Conservation (phyloP, 35 echinoderm and acorn worm genomes). For the Patiria miniata region DNA sequence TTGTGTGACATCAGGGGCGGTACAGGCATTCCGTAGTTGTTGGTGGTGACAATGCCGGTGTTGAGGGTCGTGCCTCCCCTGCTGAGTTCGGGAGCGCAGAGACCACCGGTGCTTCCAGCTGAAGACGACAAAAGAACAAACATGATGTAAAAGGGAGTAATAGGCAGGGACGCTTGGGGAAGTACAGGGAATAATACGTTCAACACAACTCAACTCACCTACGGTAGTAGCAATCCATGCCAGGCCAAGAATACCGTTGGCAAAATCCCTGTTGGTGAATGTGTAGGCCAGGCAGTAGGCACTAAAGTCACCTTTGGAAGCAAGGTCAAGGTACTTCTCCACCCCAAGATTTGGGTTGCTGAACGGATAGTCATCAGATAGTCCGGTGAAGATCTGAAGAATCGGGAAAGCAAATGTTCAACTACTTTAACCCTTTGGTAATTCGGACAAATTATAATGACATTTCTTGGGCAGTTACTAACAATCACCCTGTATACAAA, state of each 20-base stretch:
- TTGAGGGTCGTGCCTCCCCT: slow-evolving; percentile 54
- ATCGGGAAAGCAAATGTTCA: not conserved
- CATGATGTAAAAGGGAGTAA: not conserved
- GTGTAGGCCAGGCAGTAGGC: slow-evolving; percentile 82
- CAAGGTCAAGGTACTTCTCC: slow-evolving; percentile 83
- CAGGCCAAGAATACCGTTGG: slow-evolving; percentile 85
- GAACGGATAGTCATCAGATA: slow-evolving; percentile 42
- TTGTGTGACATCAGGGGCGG: slow-evolving; percentile 79
- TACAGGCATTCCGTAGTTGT: slow-evolving; percentile 87
- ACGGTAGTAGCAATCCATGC: slow-evolving; percentile 78
- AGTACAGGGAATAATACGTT: not conserved
- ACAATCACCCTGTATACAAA: not conserved
- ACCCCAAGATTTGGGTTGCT: slow-evolving; percentile 63
- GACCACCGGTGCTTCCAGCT: slow-evolving; percentile 58
- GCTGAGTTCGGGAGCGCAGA: slow-evolving; percentile 44
- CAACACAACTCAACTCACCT: slow-evolving; percentile 45
- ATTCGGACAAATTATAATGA: not conserved
- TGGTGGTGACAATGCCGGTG: slow-evolving; percentile 86
- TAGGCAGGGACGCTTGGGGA: too few species aligned
- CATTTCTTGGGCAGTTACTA: not conserved
- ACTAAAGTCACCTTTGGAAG: slow-evolving; percentile 37
- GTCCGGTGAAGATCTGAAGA: slow-evolving; percentile 60
- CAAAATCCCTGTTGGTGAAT: slow-evolving; percentile 86
- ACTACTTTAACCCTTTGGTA: too few species aligned
- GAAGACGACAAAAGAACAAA: not conserved